phyloP scores from a whole-genome alignment of 2,797 vertebrate species.

The Enteromius paludinosus region DNA sequence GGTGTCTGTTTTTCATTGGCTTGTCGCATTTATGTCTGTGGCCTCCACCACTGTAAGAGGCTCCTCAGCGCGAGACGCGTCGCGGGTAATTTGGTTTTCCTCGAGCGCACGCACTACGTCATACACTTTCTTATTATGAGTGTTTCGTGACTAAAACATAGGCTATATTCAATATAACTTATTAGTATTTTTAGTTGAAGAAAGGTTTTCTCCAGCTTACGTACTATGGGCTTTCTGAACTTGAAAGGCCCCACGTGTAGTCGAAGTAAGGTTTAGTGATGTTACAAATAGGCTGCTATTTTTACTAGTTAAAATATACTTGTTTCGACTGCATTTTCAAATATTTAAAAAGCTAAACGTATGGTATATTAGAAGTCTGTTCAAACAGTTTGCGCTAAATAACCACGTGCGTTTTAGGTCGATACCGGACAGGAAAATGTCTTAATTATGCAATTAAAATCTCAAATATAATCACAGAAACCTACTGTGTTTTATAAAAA shows the following conservation, averaged over 20 bases:
- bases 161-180: neutral
- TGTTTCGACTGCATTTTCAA: neutral
- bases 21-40: slow-evolving; percentile 26
- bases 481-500: neutral
- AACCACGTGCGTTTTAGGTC: neutral
- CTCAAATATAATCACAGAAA: neutral
- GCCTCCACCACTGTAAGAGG: slow-evolving; percentile 27
- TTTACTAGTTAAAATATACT: neutral
- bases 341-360: neutral
- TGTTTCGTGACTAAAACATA: neutral
- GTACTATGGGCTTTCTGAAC: neutral
- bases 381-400: neutral
- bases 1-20: slow-evolving; percentile 47
- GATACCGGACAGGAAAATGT: neutral
- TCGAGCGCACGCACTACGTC: slow-evolving; percentile 29
- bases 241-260: neutral
- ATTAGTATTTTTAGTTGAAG: neutral
- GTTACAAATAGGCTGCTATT: neutral
- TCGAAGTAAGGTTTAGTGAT: neutral
- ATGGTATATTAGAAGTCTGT: neutral
- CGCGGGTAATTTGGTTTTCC: slow-evolving; percentile 59
- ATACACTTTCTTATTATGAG: slow-evolving; percentile 32
- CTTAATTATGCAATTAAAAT: neutral
- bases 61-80: slow-evolving; percentile 34
- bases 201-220: neutral